Conservation (phyloP, 2,888 invertebrate genomes). For the Acanthosepion pharaonis region DNA sequence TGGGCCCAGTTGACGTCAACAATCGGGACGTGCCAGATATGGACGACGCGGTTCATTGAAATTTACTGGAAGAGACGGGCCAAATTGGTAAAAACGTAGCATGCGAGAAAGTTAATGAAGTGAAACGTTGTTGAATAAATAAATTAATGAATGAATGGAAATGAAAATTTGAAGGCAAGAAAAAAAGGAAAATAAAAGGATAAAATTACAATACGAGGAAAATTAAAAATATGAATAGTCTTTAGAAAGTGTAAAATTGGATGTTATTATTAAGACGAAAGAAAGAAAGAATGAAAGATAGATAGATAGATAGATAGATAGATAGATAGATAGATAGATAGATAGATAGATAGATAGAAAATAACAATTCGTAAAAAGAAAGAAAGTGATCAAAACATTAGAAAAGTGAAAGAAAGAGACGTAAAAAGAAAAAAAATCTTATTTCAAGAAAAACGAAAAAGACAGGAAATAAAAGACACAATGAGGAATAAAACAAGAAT, state of each 20-base stretch:
- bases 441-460: no score
- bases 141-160: conserved; percentile 9
- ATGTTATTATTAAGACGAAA: neutral
- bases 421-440: neutral
- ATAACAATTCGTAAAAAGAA: neutral
- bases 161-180: neutral
- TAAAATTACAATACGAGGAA: neutral
- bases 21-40: neutral
- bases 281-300: no score
- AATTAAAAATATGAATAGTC: neutral
- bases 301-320: neutral
- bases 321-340: neutral
- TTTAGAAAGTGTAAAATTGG: neutral
- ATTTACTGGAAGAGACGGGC: neutral
- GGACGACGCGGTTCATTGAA: neutral
- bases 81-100: conserved; percentile 33
- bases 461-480: neutral
- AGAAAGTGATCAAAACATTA: neutral
- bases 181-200: neutral
- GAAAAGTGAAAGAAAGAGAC: neutral
- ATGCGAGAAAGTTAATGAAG: conserved; percentile 21
- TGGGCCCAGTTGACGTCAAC: neutral
- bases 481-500: neutral
- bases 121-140: neutral
- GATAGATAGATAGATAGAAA: neutral